Evolutionary conservation across 2,113 vertebrate species (phyloP).

Genomic region (Lepus americanus): DNA sequence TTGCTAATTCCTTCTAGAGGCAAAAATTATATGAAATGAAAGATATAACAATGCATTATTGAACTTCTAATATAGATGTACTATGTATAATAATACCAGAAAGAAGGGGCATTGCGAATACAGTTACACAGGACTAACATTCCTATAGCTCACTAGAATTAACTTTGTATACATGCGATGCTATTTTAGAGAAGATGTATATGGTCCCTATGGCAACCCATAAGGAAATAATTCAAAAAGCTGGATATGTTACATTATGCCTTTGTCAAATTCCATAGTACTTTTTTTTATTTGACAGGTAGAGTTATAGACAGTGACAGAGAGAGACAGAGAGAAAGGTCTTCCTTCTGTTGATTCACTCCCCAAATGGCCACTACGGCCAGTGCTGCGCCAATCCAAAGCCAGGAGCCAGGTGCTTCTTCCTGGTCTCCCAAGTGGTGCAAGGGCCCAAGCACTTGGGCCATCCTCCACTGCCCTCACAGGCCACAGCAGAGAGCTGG

Average conservation of each 20-base stretch:
- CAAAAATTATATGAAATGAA: neutral
- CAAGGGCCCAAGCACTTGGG: too few species aligned
- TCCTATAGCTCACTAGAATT: neutral
- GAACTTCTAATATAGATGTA: neutral
- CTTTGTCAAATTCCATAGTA: neutral
- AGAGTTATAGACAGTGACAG: too few species aligned
- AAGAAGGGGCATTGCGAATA: neutral
- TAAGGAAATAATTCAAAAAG: neutral
- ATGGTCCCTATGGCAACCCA: neutral
- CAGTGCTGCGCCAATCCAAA: too few species aligned
- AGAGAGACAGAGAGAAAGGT: too few species aligned
- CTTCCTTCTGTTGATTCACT: too few species aligned
- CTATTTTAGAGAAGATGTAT: neutral
- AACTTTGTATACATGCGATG: neutral
- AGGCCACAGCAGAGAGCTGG: too few species aligned
- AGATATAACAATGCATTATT: neutral
- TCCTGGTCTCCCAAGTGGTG: too few species aligned
- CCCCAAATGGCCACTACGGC: too few species aligned
- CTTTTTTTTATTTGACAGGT: too few species aligned
- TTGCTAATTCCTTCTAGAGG: neutral
- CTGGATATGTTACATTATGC: neutral
- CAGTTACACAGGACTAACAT: neutral
- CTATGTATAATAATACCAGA: neutral
- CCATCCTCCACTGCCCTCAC: too few species aligned
- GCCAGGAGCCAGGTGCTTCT: too few species aligned